Conservation (phyloP, 2,888 invertebrate species). For the Cheilosia impressa region DNA sequence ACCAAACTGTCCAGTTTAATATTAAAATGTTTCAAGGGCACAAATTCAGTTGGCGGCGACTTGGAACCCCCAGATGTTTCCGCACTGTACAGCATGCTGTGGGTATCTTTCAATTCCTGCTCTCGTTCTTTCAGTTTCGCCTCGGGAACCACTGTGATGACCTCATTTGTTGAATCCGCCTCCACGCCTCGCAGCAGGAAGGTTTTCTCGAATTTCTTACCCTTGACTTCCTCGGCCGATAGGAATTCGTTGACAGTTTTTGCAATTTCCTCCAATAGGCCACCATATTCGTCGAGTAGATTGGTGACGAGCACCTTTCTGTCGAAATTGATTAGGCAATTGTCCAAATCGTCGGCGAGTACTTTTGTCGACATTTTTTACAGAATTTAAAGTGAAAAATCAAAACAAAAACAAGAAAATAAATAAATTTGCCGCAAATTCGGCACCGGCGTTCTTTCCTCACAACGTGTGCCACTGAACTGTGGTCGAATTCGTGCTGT, state of each 20-base stretch:
- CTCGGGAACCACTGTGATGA: constrained; percentile 80
- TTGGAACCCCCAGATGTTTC: constrained; percentile 81
- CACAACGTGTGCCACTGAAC: constrained; percentile 30
- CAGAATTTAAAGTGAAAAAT: background rate
- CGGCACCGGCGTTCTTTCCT: background rate
- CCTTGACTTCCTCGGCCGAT: constrained; percentile 77
- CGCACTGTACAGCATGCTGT: constrained; percentile 80
- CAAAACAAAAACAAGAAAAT: constrained; percentile 2
- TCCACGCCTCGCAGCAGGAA: constrained; percentile 73
- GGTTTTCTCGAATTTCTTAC: constrained; percentile 79
- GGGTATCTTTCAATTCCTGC: constrained; percentile 77
- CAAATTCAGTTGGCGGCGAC: constrained; percentile 78
- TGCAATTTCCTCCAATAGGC: constrained; percentile 79
- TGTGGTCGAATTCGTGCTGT: background rate
- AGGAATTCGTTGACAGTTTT: constrained; percentile 77
- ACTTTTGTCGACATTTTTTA: constrained; percentile 36
- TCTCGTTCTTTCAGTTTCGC: constrained; percentile 78
- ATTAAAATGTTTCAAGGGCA: constrained; percentile 78
- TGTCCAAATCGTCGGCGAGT: constrained; percentile 78
- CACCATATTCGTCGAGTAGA: constrained; percentile 80
- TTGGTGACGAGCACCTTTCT: constrained; percentile 80
- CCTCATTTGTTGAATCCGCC: constrained; percentile 74
- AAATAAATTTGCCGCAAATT: background rate
- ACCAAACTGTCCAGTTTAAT: constrained; percentile 77
- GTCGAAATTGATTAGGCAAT: constrained; percentile 81